Evolutionary conservation across 2,797 vertebrate species (phyloP).

Genomic region (Gymnodraco acuticeps): DNA sequence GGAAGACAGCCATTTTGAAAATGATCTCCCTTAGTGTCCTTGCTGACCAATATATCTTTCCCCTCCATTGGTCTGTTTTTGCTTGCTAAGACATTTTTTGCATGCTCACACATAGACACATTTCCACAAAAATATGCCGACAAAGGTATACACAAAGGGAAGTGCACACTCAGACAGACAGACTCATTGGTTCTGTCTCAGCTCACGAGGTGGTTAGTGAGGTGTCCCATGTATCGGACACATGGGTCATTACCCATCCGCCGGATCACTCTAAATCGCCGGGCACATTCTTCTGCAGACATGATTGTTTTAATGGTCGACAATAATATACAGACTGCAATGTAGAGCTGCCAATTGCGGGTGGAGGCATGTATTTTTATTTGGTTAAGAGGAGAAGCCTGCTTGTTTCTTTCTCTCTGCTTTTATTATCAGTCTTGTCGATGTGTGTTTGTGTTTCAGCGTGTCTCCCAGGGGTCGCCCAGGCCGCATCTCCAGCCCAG

Average conservation of each 20-base stretch:
- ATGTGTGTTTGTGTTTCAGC: slow-evolving; percentile 32
- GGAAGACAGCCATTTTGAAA: neutral
- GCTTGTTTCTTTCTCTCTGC: slow-evolving; percentile 44
- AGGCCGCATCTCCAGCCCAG: neutral
- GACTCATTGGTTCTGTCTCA: slow-evolving; percentile 42
- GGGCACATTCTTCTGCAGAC: slow-evolving; percentile 61
- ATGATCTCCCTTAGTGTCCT: neutral
- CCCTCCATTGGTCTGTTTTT: slow-evolving; percentile 5
- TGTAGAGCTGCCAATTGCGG: slow-evolving; percentile 10
- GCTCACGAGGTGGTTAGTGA: slow-evolving; percentile 73
- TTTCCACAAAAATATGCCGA: neutral
- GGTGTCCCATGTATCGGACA: slow-evolving; percentile 69
- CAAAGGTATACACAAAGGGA: slow-evolving; percentile 8
- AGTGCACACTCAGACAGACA: slow-evolving; percentile 4
- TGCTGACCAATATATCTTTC: slow-evolving; percentile 11
- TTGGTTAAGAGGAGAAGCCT: slow-evolving; percentile 28
- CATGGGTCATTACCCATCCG: slow-evolving; percentile 71
- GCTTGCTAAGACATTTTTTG: neutral
- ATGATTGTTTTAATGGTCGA: slow-evolving; percentile 74
- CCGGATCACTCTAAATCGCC: slow-evolving; percentile 58
- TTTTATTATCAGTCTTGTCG: slow-evolving; percentile 46
- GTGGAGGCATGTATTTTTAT: slow-evolving; percentile 53
- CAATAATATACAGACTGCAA: slow-evolving; percentile 68
- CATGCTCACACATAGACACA: neutral
- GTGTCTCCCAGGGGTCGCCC: slow-evolving; percentile 11